phyloP scores from a whole-genome alignment of 1,140 invertebrate species.

The Orius laevigatus region DNA sequence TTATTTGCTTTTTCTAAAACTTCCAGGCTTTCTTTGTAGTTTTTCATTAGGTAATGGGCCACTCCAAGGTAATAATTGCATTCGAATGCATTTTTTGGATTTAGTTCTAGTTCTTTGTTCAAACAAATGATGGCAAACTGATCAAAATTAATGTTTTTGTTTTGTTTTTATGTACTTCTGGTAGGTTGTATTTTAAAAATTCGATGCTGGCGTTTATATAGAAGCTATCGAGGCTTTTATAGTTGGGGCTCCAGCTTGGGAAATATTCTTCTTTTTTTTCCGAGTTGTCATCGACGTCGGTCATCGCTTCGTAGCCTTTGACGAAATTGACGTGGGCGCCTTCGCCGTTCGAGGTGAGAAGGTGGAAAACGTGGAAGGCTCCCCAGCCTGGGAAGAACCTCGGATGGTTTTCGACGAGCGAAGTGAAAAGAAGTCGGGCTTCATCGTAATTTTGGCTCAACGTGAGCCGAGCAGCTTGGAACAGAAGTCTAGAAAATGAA shows the following conservation, averaged over 20 bases:
- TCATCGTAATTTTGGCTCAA: conserved; percentile 5
- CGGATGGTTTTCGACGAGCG: conserved; percentile 10
- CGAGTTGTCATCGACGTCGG: not conserved
- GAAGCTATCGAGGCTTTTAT: not conserved
- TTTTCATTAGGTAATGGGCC: conserved; percentile 7
- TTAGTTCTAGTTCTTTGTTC: conserved; percentile 6
- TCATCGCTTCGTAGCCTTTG: not conserved
- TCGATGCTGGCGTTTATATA: not conserved
- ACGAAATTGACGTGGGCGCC: conserved; percentile 7
- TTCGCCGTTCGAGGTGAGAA: conserved; percentile 7
- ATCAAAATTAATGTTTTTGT: not conserved
- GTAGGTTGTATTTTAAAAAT: not conserved
- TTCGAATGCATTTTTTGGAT: not conserved
- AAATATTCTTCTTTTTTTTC: too few species aligned
- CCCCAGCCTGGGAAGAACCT: conserved; percentile 13
- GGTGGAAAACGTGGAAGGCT: conserved; percentile 12
- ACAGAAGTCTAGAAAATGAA: conserved; percentile 9
- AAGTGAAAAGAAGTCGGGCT: conserved; percentile 11
- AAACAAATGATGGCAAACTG: conserved; percentile 15
- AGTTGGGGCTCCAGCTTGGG: not conserved
- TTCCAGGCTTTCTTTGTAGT: conserved; percentile 3
- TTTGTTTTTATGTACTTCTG: not conserved
- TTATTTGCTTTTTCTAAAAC: conserved; percentile 7
- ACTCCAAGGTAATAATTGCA: conserved; percentile 9
- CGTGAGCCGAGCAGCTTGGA: conserved; percentile 14